These are phyloP conservation scores for Eulimnadia texana DNA, from an alignment of 1,140 invertebrate genomes.

Conservation along the genomic window DNA sequence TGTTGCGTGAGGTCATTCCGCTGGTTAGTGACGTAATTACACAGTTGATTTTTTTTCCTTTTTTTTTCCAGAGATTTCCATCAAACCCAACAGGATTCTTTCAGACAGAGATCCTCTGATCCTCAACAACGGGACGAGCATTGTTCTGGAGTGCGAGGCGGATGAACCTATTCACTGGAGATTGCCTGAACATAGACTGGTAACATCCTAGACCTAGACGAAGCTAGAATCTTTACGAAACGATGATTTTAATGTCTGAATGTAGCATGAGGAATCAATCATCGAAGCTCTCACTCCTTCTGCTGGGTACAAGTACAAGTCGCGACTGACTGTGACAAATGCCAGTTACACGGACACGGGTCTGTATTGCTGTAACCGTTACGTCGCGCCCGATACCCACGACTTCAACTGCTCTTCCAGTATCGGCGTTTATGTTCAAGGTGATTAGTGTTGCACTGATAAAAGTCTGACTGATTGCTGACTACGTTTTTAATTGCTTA, in stretches of 20 bases:
- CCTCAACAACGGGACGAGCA: neutral
- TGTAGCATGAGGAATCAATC: neutral
- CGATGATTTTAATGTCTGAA: neutral
- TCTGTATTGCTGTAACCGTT: neutral
- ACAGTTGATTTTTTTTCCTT: too few relatives aligned
- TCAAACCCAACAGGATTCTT: neutral
- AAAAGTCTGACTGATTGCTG: too few relatives aligned
- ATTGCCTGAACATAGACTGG: neutral
- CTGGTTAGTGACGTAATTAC: too few relatives aligned
- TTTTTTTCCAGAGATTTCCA: neutral
- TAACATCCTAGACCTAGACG: neutral
- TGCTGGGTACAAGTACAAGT: neutral
- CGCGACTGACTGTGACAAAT: neutral
- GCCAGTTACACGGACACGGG: neutral
- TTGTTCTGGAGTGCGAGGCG: conserved; percentile 5
- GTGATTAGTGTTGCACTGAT: neutral
- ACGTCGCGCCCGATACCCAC: neutral
- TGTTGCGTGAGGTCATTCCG: too few relatives aligned
- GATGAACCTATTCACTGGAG: neutral
- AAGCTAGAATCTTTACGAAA: neutral
- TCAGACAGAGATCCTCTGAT: neutral
- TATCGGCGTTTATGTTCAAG: conserved; percentile 1
- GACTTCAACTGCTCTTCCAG: neutral
- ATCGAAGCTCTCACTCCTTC: neutral
- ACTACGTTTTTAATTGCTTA: too few relatives aligned